These are phyloP conservation scores for Alligator mississippiensis DNA, from an alignment of 2,113 vertebrate genomes.

Conservation along the genomic window DNA sequence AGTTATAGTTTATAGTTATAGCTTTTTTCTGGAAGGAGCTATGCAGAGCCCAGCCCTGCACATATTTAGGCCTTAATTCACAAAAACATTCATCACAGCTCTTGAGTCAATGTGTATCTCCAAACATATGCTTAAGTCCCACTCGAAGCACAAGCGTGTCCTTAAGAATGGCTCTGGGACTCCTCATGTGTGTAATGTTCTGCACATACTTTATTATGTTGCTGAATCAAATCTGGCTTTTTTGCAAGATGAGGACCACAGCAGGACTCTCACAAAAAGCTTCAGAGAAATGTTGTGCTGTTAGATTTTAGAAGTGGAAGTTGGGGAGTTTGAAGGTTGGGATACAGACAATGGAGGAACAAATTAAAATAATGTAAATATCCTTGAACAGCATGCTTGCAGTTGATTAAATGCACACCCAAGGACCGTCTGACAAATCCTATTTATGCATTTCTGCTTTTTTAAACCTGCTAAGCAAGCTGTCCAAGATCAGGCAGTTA, in stretches of 20 bases:
- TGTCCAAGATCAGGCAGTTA: background rate
- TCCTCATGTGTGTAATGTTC: background rate
- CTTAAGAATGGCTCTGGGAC: background rate
- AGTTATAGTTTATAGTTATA: too few species aligned
- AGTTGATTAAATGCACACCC: slow-evolving; percentile 3
- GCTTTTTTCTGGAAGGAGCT: too few species aligned
- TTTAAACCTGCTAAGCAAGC: background rate
- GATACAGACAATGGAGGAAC: too few species aligned
- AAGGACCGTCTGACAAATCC: background rate
- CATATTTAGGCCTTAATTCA: background rate
- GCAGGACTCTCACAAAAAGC: background rate
- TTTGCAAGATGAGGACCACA: background rate
- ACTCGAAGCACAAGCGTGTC: background rate
- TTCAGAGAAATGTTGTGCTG: background rate
- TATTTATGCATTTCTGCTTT: background rate
- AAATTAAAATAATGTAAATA: slow-evolving; percentile 13
- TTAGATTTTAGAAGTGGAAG: slow-evolving; percentile 1
- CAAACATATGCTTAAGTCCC: background rate
- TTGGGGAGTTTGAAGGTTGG: background rate
- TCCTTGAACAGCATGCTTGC: background rate
- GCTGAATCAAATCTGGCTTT: background rate
- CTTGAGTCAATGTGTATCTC: background rate
- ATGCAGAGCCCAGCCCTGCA: background rate
- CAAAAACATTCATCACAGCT: background rate
- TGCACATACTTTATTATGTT: background rate